Conservation (phyloP, 2,888 invertebrate genomes). For the Tupiocoris notatus region DNA sequence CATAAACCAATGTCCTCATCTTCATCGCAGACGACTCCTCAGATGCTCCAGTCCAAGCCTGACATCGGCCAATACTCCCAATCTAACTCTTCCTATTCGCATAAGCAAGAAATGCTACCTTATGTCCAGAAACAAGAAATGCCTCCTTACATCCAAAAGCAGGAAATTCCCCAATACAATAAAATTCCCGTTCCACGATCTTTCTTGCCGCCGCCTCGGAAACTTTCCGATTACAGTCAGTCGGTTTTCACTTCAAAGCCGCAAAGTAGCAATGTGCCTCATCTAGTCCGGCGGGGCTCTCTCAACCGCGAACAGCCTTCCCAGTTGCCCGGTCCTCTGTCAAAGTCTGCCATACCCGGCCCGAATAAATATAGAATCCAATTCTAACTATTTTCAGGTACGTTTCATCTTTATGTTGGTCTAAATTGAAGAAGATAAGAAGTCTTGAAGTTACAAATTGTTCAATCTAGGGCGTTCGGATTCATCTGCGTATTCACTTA, state of each 20-base stretch:
- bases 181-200: constrained; percentile 45
- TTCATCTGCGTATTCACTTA: no score
- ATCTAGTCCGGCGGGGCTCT: constrained; percentile 49
- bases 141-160: constrained; percentile 10
- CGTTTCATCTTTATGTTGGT: no score
- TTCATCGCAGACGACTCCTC: constrained; percentile 1
- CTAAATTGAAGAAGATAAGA: no score
- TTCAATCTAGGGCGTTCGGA: no score
- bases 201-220: constrained; percentile 56
- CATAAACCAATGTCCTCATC: constrained; percentile 30
- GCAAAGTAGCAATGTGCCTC: constrained; percentile 47
- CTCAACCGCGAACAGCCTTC: constrained; percentile 49
- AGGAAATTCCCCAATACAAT: constrained; percentile 20
- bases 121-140: constrained; percentile 18
- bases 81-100: neutral
- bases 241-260: constrained; percentile 46
- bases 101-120: neutral
- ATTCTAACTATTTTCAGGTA: no score
- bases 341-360: constrained; percentile 54
- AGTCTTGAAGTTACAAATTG: no score
- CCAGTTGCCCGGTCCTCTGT: constrained; percentile 47
- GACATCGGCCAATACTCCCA: constrained; percentile 12
- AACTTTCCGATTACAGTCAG: constrained; percentile 61
- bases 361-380: constrained; percentile 73
- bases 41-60: constrained; percentile 6